Evolutionary conservation across 2,888 invertebrate genomes (phyloP).

Genomic region (Leucophenga maculata): DNA sequence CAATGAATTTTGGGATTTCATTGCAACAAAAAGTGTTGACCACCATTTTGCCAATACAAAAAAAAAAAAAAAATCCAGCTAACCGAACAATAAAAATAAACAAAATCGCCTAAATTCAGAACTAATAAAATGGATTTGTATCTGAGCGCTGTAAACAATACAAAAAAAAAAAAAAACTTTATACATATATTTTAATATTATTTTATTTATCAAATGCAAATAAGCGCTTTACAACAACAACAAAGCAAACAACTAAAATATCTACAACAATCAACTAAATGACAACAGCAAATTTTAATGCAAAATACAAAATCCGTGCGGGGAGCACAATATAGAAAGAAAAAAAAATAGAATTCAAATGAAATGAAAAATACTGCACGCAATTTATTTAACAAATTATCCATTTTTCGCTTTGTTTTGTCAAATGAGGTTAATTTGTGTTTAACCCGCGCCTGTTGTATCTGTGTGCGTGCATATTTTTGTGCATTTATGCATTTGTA

Average conservation of each 20-base stretch:
- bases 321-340: too few relatives aligned
- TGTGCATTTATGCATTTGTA: too few relatives aligned
- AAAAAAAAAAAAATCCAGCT: not conserved
- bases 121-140: constrained; percentile 61
- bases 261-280: not conserved
- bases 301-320: not conserved
- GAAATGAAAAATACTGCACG: constrained; percentile 51
- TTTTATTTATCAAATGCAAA: constrained; percentile 59
- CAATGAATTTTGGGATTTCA: constrained; percentile 57
- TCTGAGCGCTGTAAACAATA: constrained; percentile 39
- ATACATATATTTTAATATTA: constrained; percentile 52
- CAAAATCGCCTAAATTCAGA: constrained; percentile 37
- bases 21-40: constrained; percentile 39
- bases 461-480: constrained; percentile 23
- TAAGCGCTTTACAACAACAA: constrained; percentile 47
- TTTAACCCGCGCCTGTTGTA: constrained; percentile 53
- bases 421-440: constrained; percentile 72
- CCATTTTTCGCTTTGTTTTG: constrained; percentile 67
- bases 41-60: constrained; percentile 45
- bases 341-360: constrained; percentile 15
- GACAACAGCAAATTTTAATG: constrained; percentile 30
- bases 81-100: constrained; percentile 23
- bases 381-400: constrained; percentile 71
- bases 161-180: constrained; percentile 29
- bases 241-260: constrained; percentile 25